Base-by-base conservation (phyloP, 1,140 invertebrate species). In the Vanessa tameamea region DNA sequence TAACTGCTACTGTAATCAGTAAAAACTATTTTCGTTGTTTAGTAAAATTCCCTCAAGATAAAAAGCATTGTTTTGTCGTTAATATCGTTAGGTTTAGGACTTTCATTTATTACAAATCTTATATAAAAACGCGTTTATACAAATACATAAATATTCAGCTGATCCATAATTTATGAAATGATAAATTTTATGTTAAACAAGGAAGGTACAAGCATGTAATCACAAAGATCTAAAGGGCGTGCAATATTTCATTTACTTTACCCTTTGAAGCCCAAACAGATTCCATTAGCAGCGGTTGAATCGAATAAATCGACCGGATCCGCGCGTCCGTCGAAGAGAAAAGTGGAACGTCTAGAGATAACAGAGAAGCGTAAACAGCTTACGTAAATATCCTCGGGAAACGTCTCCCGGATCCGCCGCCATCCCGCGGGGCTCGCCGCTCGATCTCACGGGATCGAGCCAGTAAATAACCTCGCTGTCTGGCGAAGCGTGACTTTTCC, bases 321-420 rank as follows among this genome's bases (percentile, higher is more conserved):
- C 16, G 16, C 16, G 31, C 63, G 26, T 64, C 63, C 43, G 63
- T 13, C 26, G 63, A 48, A 20, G 47, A 64, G 63, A 64, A 47
- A 48, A 64, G 63, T 64, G 43, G 63, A 64, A 64, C 63, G 63
- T 48, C 63, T 48, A 16, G 37, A 47, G 63, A 47, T 64, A 64
- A 64, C 63, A 47, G 47, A 47, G 63, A 8, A 47, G 15, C n/a
- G 63, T n/a, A 64, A 64, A 64, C 63, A 48, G 63, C 63, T 64
- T 61, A 61, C 57, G 31, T 61, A 61, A 61, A 61, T 61, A 61
- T 57, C 53, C 26, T 37, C 57, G 31, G 26, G 57, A 61, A 61
- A 61, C 57, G 20, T 12, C 23, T 61, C 31, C 26, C 26, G 31
- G 57, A 61, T 37, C 16, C 26, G 57, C 31, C 23, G 20, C 55